Base-by-base conservation (phyloP, 2,888 invertebrate species). In the Drosophila pegasa region DNA sequence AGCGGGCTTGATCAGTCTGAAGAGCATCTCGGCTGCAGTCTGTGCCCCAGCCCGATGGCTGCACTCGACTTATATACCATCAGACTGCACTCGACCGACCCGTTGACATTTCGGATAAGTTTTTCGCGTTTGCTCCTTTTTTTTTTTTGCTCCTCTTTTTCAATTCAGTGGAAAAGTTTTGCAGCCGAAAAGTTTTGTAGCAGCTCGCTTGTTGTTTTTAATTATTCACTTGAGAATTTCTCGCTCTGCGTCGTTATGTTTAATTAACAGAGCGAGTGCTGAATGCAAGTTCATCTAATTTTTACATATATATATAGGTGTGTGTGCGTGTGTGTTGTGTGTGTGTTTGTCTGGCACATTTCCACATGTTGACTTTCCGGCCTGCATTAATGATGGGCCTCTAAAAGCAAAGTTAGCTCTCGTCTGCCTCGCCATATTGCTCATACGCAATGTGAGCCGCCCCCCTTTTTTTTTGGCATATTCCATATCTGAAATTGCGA, bases 161-260 rank as follows among this genome's bases (percentile, higher is more conserved):
- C 51, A 68, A 35, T 50, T 35, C 52, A 54, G 45, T 69, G 40
- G 22, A 63, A 85, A 81, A 71, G 65, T 80, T 82, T 67, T 22
- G 10, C 45, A 45, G 45, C 27, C 27, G 18, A 45, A 45, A 45
- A 45, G 45, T 45, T 45, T 45, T 45, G 45, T 45, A 63, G 52
- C 52, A 38, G 33, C 65, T 71, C 55, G 57, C 51, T 48, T 48
- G 50, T 58, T 61, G 37, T 58, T 82, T 41, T 60, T 3, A 81
- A 82, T 79, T 74, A 81, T 80, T 80, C 41, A 80, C 65, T 75
- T 80, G 80, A 62, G 80, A 80, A 80, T 71, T 66, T 37, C 58
- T 78, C 54, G 58, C 45, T 72, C 55, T 56, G 51, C 47, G 45
- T 38, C 63, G 58, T 54, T 75, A 66, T 84, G 75, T 75, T 78